Evolutionary conservation across 2,888 invertebrate genomes (phyloP).

Genomic region (Watsonalla cultraria): DNA sequence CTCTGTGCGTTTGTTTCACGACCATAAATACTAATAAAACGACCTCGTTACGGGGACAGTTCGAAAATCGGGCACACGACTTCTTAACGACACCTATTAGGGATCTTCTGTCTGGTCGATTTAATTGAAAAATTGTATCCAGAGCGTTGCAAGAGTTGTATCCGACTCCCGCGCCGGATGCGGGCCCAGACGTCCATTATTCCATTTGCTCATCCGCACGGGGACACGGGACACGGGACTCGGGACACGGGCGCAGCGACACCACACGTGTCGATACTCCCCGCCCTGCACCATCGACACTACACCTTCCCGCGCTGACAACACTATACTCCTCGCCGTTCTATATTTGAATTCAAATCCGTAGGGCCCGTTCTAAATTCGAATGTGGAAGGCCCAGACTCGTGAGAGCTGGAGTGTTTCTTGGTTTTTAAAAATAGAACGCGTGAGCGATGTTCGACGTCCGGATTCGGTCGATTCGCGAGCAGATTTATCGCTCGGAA

Average conservation of each 20-base stretch:
- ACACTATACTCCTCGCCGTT: constrained; percentile 38
- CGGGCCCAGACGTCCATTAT: constrained; percentile 78
- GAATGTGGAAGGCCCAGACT: constrained; percentile 29
- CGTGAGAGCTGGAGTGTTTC: constrained; percentile 51
- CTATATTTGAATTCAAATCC: constrained; percentile 53
- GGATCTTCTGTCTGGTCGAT: constrained; percentile 76
- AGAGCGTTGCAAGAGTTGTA: constrained; percentile 74
- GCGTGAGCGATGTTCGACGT: constrained; percentile 54
- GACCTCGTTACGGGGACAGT: constrained; percentile 73
- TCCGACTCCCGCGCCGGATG: constrained; percentile 75
- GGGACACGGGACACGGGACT: constrained; percentile 46
- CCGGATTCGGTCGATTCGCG: constrained; percentile 64
- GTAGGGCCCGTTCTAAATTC: constrained; percentile 53
- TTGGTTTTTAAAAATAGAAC: constrained; percentile 60
- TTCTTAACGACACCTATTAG: constrained; percentile 79
- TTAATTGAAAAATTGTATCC: constrained; percentile 79
- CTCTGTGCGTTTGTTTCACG: constrained; percentile 62
- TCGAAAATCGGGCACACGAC: constrained; percentile 78
- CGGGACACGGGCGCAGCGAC: constrained; percentile 23
- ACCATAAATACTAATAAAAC: constrained; percentile 77
- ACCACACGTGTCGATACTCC: constrained; percentile 61
- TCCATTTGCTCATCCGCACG: constrained; percentile 77
- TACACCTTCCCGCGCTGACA: constrained; percentile 21
- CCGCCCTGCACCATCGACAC: background rate
- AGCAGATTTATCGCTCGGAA: constrained; percentile 65